Conservation (phyloP, 2,113 vertebrate species). For the Okapia johnstoni region DNA sequence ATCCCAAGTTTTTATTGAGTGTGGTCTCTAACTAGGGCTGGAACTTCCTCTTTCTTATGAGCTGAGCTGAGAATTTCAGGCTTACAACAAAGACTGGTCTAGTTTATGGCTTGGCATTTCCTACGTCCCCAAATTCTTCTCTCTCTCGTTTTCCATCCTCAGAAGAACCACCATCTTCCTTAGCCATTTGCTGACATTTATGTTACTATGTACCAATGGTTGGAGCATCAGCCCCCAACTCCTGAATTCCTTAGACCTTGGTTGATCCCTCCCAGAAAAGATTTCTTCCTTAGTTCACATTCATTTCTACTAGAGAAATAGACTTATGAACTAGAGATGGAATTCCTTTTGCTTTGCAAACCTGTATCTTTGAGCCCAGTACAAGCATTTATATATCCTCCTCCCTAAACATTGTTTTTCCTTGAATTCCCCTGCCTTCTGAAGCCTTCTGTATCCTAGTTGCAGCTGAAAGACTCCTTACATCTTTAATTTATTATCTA, state of each 20-base stretch:
- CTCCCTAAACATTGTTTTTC: neutral
- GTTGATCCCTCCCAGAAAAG: neutral
- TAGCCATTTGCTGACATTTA: neutral
- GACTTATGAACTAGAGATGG: neutral
- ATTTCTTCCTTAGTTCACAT: neutral
- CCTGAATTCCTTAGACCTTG: neutral
- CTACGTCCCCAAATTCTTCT: neutral
- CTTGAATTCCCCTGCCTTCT: neutral
- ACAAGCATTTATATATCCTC: neutral
- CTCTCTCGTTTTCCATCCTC: neutral
- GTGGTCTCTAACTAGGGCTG: neutral
- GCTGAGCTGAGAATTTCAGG: neutral
- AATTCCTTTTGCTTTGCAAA: neutral
- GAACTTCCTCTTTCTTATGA: neutral
- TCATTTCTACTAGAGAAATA: neutral
- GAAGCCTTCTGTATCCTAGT: neutral
- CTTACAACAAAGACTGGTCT: neutral
- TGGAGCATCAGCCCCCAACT: neutral
- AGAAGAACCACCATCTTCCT: neutral
- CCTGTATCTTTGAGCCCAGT: neutral
- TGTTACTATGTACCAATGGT: neutral
- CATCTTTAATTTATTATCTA: neutral
- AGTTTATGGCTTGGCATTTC: neutral
- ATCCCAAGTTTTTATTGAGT: neutral
- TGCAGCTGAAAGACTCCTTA: neutral